Percentiles rank a stretch among this genome's conserved stretches.
These are phyloP conservation scores for Spea multiplicata DNA, from an alignment of 2,113 vertebrate species.

Conservation along the genomic window DNA sequence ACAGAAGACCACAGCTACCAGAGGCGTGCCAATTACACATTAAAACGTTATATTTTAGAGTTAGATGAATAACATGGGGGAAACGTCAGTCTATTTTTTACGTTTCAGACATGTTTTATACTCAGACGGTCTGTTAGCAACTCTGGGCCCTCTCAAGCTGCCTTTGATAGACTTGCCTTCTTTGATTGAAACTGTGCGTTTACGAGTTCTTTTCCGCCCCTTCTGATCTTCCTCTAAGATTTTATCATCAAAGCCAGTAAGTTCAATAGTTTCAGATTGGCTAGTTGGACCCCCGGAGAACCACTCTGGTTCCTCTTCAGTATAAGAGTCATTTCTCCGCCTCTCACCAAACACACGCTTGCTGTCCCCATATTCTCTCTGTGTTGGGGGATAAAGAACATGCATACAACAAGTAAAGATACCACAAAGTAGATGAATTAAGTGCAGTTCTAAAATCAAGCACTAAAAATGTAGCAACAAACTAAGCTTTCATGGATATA, in stretches of 20 bases:
- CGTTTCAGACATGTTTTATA: too few species aligned
- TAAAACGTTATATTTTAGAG: too few species aligned
- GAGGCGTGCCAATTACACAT: too few species aligned
- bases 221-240: constrained; percentile 92
- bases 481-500: too few species aligned
- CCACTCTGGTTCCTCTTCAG: constrained; percentile 97
- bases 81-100: too few species aligned
- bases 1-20: too few species aligned
- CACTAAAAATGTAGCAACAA: too few species aligned
- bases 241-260: constrained; percentile 95
- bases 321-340: constrained; percentile 93
- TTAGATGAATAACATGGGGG: too few species aligned
- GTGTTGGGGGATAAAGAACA: constrained; percentile 4
- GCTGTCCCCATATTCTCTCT: constrained; percentile 92
- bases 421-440: neutral
- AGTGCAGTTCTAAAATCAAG: neutral
- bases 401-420: neutral
- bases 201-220: constrained; percentile 78
- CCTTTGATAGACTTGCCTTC: constrained; percentile 69
- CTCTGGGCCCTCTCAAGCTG: too few species aligned
- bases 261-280: constrained; percentile 97
- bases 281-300: constrained; percentile 96
- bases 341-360: constrained; percentile 92
- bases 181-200: constrained; percentile 78
- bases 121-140: too few species aligned